Base-by-base conservation (phyloP, 2,888 invertebrate genomes). In the Himalopsyche japonica region DNA sequence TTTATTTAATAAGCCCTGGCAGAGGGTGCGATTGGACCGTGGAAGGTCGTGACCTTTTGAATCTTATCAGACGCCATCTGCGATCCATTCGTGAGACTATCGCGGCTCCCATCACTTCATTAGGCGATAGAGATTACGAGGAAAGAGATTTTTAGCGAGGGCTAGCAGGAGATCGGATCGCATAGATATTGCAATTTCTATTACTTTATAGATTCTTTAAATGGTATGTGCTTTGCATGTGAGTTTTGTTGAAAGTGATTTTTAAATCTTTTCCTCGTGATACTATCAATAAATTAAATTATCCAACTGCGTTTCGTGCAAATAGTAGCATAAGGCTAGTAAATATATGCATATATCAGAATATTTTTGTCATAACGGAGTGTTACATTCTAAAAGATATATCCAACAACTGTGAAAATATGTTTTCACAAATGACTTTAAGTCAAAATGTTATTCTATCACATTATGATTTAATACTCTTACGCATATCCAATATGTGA, bases 111-210 rank as follows among this genome's bases (percentile, higher is more conserved):
- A 86, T 86, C 86, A 83, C 82, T 85, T 86, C 86, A 86, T 86
- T 86, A 86, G 85, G 84, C 82, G 85, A 86, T 86, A 84, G 80
- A 84, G 85, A 86, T 86, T 84, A 81, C 82, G 82, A 82, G 47
- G 77, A 47, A 76, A 79, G 84, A 84, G 57, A 57, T 57, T 84
- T 84, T 81, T 81, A 32, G 57, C 48, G 20, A 49, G 78, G 76
- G 82, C 82, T 84, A 84, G 84, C 80, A 70, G 76, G 57, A 76
- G 81, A 43, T 76, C 27, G 43, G 81, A 37, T 37, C 30, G 64
- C 77, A 77, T 48, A 81, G 81, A 84, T 43, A 43, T 48, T 81
- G 70, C 84, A 70, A 37, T 70, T 48, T 37, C 30, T 79, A 32
- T 81, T 84, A 57, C 24, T 57, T 1, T 57, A n/a, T 57, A 57